Percentiles rank a stretch among this genome's conserved stretches.
Evolutionary conservation across 2,888 invertebrate species (phyloP).

Genomic region (Leptinotarsa rubiginosa): DNA sequence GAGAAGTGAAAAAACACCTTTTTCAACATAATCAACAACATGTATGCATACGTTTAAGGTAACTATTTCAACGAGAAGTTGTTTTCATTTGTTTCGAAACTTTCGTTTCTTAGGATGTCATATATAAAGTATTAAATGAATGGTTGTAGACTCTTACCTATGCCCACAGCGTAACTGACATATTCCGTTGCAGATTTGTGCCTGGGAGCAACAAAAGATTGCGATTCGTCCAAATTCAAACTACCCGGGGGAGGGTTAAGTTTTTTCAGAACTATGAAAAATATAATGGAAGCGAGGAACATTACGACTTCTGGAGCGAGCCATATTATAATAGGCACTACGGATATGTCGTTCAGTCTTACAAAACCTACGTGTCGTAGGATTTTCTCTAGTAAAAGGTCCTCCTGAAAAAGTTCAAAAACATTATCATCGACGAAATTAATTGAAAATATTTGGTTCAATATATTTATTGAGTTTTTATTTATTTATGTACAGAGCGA

Average conservation of each 20-base stretch:
- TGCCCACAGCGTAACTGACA: neutral
- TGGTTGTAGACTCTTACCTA: no score
- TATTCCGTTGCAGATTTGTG: conserved; percentile 40
- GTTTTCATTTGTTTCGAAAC: no score
- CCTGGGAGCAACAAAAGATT: conserved; percentile 35
- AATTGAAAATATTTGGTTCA: no score
- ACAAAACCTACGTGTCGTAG: conserved; percentile 79
- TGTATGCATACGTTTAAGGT: no score
- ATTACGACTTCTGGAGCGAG: conserved; percentile 81
- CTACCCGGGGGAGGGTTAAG: conserved; percentile 51
- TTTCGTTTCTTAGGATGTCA: no score
- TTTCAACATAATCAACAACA: no score
- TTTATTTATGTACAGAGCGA: no score
- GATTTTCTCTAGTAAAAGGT: conserved; percentile 71
- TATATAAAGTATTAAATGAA: no score
- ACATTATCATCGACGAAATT: no score
- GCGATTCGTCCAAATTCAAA: conserved; percentile 22
- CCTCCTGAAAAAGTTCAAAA: conserved; percentile 51
- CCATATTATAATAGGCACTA: conserved; percentile 77
- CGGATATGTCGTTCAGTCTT: conserved; percentile 71
- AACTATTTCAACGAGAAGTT: no score
- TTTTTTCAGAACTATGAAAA: conserved; percentile 68
- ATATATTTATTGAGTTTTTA: no score
- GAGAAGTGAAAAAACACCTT: no score
- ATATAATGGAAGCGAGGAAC: conserved; percentile 67